Base-by-base conservation (phyloP, 1,140 invertebrate species). In the Delia radicum region DNA sequence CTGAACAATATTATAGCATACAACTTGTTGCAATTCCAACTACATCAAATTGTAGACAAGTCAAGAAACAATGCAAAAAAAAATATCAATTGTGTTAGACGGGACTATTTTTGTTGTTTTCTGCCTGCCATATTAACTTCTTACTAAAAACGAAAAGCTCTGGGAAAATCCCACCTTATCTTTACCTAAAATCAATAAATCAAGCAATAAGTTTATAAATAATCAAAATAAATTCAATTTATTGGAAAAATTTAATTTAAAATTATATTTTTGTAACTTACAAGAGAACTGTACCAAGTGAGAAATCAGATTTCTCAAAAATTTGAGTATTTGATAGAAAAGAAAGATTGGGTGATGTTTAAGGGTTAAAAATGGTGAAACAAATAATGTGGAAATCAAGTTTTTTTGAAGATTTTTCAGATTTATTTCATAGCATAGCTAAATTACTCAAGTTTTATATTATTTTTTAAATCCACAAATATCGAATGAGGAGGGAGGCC, bases 161-260 rank as follows among this genome's bases (percentile, higher is more conserved):
- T 69, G 65, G 65, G 65, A 69, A 69, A 69, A 69, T 69, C 65
- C 33, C 65, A 69, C 65, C 33, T 69, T 69, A 69, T 69, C 65
- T 69, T 24, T 10, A 33, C n/a, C 29, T 33, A 33, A 69, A 69
- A 69, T 69, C 65, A 69, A 69, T 69, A 69, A 69, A 69, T 69
- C 65, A 69, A n/a, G 31, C 29, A 15, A 33, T 69, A 33, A 69
- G 31, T 33, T 37, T 69, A 42, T 42, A 42, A 42, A 42, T 42
- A 42, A 15, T 42, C n/a, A 13, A 42, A 42, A 42, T 42, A 42
- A 42, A 42, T 42, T 42, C 12, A 42, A 42, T 42, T 5, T 42
- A 42, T 42, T n/a, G n/a, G n/a, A n/a, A n/a, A 42, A 42, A 15
- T 42, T 42, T 42, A 42, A 42, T 15, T 42, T 42, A 42, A 42